phyloP scores from a whole-genome alignment of 1,140 invertebrate genomes.

The Luehdorfia chinensis region DNA sequence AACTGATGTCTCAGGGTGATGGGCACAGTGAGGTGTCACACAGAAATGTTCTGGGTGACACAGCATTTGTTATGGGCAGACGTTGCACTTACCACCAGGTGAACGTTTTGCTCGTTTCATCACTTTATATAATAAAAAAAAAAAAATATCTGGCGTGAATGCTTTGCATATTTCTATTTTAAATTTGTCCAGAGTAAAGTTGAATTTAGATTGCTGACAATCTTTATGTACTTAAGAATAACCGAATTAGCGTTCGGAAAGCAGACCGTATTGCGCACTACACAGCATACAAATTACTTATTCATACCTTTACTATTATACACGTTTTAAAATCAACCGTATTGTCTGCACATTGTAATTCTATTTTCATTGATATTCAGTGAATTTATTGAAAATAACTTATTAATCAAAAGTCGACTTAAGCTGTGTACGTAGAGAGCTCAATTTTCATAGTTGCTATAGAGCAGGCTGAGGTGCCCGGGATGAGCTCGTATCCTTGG shows the following conservation, averaged over 20 bases:
- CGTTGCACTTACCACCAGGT: too few relatives aligned
- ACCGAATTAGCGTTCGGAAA: slow-evolving; percentile 61
- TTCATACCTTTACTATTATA: slow-evolving; percentile 23
- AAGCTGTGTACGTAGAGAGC: too few relatives aligned
- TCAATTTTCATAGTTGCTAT: too few relatives aligned
- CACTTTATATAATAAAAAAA: too few relatives aligned
- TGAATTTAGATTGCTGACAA: slow-evolving; percentile 9
- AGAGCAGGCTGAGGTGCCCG: too few relatives aligned
- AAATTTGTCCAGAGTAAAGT: neutral
- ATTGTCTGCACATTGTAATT: slow-evolving; percentile 12
- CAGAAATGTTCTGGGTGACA: too few relatives aligned
- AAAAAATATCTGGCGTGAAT: slow-evolving; percentile 6
- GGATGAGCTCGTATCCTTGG: slow-evolving; percentile 59
- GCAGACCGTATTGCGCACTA: slow-evolving; percentile 52
- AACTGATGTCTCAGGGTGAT: too few relatives aligned
- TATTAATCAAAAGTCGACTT: too few relatives aligned
- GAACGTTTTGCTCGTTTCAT: too few relatives aligned
- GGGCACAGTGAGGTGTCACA: too few relatives aligned
- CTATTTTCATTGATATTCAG: neutral
- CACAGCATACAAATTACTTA: slow-evolving; percentile 56
- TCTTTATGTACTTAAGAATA: slow-evolving; percentile 43
- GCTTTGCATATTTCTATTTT: slow-evolving; percentile 11
- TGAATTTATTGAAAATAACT: too few relatives aligned
- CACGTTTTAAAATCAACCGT: neutral
- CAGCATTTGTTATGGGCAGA: too few relatives aligned